Evolutionary conservation across 2,113 vertebrate genomes (phyloP).

Genomic region (Vimba vimba): DNA sequence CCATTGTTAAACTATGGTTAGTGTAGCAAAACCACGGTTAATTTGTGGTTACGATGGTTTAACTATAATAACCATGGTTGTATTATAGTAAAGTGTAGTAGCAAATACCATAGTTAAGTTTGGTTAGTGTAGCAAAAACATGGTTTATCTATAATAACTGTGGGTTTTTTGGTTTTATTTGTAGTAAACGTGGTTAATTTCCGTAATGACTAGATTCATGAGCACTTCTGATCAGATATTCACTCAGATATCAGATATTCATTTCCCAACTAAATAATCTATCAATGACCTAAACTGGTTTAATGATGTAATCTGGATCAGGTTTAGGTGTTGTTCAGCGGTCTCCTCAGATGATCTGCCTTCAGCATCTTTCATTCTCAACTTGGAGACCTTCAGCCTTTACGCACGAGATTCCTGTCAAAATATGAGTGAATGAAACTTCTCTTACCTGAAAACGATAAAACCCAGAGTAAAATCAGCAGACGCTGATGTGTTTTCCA

Average conservation of each 20-base stretch:
- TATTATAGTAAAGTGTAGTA: too few relatives aligned
- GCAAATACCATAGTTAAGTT: too few relatives aligned
- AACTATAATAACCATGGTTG: too few relatives aligned
- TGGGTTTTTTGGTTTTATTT: too few relatives aligned
- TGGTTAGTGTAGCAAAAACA: too few relatives aligned
- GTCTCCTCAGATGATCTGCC: background rate
- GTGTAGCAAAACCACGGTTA: too few relatives aligned
- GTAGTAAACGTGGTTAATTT: too few relatives aligned
- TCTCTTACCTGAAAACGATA: constrained; percentile 72
- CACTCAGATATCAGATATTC: background rate
- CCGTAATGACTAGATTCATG: too few relatives aligned
- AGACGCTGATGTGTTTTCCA: constrained; percentile 62
- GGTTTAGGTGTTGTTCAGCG: background rate
- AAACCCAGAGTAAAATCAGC: constrained; percentile 65
- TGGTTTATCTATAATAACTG: too few relatives aligned
- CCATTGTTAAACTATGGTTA: too few relatives aligned
- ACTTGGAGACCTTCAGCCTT: background rate
- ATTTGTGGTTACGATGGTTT: too few relatives aligned
- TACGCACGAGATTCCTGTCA: background rate
- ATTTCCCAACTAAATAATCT: background rate
- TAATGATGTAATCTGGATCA: background rate
- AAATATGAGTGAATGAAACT: background rate
- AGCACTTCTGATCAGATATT: background rate
- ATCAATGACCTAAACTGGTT: background rate
- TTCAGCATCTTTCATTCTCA: background rate